Evolutionary conservation across 1,140 invertebrate genomes (phyloP).

Genomic region (Neodiprion pinetum): DNA sequence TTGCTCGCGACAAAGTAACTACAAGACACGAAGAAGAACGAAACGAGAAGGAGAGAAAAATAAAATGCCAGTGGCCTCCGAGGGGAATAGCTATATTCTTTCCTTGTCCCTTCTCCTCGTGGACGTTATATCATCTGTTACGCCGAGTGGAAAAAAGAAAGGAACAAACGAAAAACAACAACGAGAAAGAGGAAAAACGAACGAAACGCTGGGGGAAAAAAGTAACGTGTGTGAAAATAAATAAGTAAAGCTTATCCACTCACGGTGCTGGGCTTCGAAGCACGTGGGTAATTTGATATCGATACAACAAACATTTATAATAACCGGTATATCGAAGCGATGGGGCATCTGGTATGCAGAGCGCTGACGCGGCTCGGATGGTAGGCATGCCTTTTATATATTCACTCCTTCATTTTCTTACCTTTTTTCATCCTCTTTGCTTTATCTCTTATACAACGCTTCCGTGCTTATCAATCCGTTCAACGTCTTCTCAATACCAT

Average conservation of each 20-base stretch:
- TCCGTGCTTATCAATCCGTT: neutral
- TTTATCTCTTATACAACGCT: neutral
- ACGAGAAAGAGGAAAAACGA: no score
- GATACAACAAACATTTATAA: slow-evolving; percentile 6
- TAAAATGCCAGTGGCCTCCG: neutral
- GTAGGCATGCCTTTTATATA: neutral
- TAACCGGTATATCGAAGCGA: neutral
- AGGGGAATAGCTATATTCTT: neutral
- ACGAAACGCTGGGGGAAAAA: no score
- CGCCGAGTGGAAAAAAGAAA: neutral
- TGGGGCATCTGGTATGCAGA: neutral
- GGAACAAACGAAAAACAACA: no score
- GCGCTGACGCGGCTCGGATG: neutral
- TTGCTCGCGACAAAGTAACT: neutral
- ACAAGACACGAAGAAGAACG: neutral
- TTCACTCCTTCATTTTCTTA: neutral
- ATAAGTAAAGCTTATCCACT: neutral
- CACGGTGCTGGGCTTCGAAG: neutral
- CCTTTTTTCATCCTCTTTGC: neutral
- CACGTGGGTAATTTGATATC: slow-evolving; percentile 2
- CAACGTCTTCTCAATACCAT: neutral
- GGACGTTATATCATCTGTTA: slow-evolving; percentile 7
- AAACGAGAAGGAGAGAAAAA: neutral
- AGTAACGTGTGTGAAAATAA: neutral
- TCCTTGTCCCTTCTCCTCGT: neutral